Evolutionary conservation across 2,888 invertebrate species (phyloP).

Genomic region (Hoplodrina ambigua): DNA sequence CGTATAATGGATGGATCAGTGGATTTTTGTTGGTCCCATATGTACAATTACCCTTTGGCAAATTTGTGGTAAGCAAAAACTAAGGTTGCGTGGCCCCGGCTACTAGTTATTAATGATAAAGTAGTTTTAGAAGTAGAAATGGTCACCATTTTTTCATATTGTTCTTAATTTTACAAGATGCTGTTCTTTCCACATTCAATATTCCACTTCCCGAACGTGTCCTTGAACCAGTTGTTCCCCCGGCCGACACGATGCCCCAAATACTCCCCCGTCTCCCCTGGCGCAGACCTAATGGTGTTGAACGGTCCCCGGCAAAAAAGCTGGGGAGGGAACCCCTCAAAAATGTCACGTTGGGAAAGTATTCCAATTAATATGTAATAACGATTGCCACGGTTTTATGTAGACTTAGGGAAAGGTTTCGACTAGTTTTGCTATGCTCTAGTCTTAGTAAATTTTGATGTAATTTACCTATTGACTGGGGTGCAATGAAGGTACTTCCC

Average conservation of each 20-base stretch:
- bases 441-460: too few species aligned
- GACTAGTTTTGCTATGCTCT: too few species aligned
- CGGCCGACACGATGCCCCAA: constrained; percentile 54
- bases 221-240: constrained; percentile 60
- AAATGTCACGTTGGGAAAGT: constrained; percentile 50
- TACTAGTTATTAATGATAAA: too few species aligned
- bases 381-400: constrained; percentile 6
- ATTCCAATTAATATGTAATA: constrained; percentile 45
- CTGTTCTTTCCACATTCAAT: constrained; percentile 29
- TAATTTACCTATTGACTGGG: too few species aligned
- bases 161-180: constrained; percentile 4
- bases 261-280: constrained; percentile 50
- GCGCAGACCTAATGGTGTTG: constrained; percentile 55
- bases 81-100: too few species aligned
- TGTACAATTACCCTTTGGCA: neutral
- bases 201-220: constrained; percentile 39
- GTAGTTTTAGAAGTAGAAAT: too few species aligned
- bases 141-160: too few species aligned
- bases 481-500: too few species aligned
- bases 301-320: constrained; percentile 38
- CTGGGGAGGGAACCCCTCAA: constrained; percentile 29
- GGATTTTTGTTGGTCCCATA: too few species aligned
- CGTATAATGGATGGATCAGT: too few species aligned
- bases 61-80: too few species aligned
- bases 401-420: too few species aligned